Evolutionary conservation across 2,888 invertebrate genomes (phyloP).

Genomic region (Ganaspis brasiliensis): DNA sequence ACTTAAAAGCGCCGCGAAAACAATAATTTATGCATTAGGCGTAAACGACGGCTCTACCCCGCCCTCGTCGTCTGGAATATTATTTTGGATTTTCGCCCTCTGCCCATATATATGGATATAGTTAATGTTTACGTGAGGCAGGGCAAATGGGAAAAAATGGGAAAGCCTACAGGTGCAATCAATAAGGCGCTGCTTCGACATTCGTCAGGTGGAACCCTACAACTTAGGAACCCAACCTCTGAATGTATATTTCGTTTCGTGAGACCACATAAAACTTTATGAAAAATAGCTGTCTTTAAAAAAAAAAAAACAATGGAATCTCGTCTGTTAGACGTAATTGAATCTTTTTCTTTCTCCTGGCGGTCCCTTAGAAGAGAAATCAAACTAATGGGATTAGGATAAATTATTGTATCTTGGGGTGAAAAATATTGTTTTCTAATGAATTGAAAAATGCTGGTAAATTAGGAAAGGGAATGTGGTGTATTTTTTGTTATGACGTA

Average conservation of each 20-base stretch:
- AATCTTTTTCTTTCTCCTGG: background rate
- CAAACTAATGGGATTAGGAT: too few relatives aligned
- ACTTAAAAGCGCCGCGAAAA: conserved; percentile 67
- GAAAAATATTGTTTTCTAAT: too few relatives aligned
- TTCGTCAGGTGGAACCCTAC: conserved; percentile 64
- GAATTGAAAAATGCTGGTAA: too few relatives aligned
- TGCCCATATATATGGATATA: background rate
- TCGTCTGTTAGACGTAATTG: conserved; percentile 13
- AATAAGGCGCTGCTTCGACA: conserved; percentile 55
- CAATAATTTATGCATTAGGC: conserved; percentile 67
- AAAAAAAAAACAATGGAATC: conserved; percentile 28
- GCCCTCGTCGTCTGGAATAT: conserved; percentile 37
- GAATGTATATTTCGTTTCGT: conserved; percentile 55
- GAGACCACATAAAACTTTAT: conserved; percentile 53
- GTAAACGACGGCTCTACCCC: conserved; percentile 33
- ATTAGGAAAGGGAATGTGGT: too few relatives aligned
- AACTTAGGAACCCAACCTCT: conserved; percentile 63
- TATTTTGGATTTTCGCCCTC: conserved; percentile 47
- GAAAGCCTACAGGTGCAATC: conserved; percentile 55
- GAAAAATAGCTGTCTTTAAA: conserved; percentile 4
- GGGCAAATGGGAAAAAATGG: conserved; percentile 53
- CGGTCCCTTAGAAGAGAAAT: background rate
- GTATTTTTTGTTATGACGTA: too few relatives aligned
- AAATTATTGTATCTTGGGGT: too few relatives aligned
- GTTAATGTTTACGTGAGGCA: conserved; percentile 10